phyloP scores from a whole-genome alignment of 2,113 vertebrate species.

The Columbina picui region DNA sequence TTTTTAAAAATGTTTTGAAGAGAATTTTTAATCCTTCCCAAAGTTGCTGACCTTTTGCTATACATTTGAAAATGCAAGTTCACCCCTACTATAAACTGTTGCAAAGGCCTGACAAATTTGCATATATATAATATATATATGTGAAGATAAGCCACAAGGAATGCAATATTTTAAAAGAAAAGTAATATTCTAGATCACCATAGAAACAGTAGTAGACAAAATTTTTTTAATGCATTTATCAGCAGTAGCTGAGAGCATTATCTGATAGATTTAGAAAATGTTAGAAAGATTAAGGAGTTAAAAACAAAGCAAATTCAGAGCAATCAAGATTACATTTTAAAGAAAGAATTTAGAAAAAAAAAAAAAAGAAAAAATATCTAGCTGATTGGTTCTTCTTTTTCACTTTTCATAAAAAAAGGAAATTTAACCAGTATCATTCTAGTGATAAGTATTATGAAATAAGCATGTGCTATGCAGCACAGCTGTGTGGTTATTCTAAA shows the following conservation, averaged over 20 bases:
- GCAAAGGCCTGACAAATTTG: conserved; percentile 46
- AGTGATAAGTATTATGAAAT: conserved; percentile 49
- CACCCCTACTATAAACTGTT: conserved; percentile 2
- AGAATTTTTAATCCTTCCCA: not conserved
- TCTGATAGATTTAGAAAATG: conserved; percentile 49
- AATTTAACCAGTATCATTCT: conserved; percentile 23
- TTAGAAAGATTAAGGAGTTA: conserved; percentile 49
- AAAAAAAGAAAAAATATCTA: not conserved
- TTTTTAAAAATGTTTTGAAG: not conserved
- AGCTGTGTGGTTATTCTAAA: conserved; percentile 54
- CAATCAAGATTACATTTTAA: conserved; percentile 55
- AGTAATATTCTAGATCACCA: conserved; percentile 40
- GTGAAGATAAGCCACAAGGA: conserved; percentile 18
- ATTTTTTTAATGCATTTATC: conserved; percentile 40
- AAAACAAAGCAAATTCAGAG: conserved; percentile 60
- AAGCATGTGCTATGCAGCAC: conserved; percentile 42
- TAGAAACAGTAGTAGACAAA: conserved; percentile 53
- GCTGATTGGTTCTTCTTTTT: conserved; percentile 22
- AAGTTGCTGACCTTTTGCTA: not conserved
- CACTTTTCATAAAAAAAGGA: conserved; percentile 54
- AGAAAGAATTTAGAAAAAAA: not conserved
- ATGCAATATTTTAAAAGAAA: conserved; percentile 54
- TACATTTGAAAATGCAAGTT: conserved; percentile 31
- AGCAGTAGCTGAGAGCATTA: conserved; percentile 44
- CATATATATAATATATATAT: not conserved